Evolutionary conservation across 2,113 vertebrate species (phyloP).

Genomic region (Amblyornis subalaris): DNA sequence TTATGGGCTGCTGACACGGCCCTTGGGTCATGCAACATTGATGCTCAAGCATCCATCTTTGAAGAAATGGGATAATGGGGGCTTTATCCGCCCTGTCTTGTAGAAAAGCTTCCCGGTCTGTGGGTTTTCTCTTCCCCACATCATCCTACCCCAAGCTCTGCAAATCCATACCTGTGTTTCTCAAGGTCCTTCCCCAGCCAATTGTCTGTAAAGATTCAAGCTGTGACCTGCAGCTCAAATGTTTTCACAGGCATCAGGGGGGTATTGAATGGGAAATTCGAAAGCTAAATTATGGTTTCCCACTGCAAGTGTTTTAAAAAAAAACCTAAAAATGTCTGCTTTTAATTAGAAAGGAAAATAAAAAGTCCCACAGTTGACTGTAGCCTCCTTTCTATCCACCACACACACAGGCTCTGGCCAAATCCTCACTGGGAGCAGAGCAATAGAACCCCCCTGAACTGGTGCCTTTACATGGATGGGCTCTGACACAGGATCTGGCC

Average conservation of each 20-base stretch:
- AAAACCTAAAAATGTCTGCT: slow-evolving; percentile 26
- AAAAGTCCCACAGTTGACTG: neutral
- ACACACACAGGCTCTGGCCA: neutral
- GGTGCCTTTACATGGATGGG: fast-evolving
- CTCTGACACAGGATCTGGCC: neutral
- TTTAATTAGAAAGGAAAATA: slow-evolving; percentile 71
- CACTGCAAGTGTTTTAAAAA: slow-evolving; percentile 15
- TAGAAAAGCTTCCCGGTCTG: neutral
- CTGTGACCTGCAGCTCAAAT: slow-evolving; percentile 44
- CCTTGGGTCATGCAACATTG: neutral
- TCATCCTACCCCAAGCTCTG: neutral
- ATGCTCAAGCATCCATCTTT: neutral
- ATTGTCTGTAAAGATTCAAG: slow-evolving; percentile 58
- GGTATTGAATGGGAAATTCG: slow-evolving; percentile 65
- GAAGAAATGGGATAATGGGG: neutral
- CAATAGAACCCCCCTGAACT: neutral
- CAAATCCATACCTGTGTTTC: slow-evolving; percentile 22
- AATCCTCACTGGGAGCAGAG: neutral
- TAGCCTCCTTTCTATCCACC: neutral
- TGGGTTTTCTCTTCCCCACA: neutral
- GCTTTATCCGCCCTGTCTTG: neutral
- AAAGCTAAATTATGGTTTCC: slow-evolving; percentile 56
- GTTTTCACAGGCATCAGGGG: slow-evolving; percentile 62
- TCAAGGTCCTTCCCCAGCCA: slow-evolving; percentile 15
- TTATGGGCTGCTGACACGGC: neutral